Evolutionary conservation across 2,797 vertebrate species (phyloP).

Genomic region (Poecilia picta): DNA sequence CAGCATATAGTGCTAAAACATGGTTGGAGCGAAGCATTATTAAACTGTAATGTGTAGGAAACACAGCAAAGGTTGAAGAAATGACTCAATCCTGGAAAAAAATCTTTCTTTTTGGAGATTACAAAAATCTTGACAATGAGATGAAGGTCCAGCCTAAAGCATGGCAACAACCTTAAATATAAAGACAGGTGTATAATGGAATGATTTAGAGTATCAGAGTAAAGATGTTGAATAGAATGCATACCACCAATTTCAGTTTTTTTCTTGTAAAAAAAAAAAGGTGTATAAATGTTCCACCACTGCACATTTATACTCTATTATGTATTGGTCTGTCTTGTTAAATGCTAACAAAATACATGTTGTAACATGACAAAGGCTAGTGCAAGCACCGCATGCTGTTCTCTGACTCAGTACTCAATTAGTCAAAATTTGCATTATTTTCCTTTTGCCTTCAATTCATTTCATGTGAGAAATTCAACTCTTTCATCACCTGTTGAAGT

Average conservation of each 20-base stretch:
- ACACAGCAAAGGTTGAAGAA: background rate
- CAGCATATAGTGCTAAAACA: background rate
- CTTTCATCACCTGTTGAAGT: conserved; percentile 11
- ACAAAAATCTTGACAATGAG: background rate
- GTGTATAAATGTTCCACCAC: background rate
- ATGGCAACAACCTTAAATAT: background rate
- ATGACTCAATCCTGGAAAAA: background rate
- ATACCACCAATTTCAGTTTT: background rate
- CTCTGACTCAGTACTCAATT: conserved; percentile 46
- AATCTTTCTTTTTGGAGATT: background rate
- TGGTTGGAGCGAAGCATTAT: background rate
- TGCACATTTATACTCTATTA: background rate
- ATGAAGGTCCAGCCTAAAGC: background rate
- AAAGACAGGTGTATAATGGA: background rate
- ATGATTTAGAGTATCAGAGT: background rate
- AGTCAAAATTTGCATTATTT: conserved; percentile 38
- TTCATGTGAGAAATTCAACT: conserved; percentile 29
- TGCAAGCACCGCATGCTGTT: background rate
- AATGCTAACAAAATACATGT: background rate
- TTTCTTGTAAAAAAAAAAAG: background rate
- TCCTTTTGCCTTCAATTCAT: conserved; percentile 6
- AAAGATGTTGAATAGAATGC: background rate
- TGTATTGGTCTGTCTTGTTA: background rate
- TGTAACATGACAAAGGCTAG: background rate
- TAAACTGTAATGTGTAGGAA: background rate